Evolutionary conservation across 2,888 invertebrate genomes (phyloP).

Genomic region (Microplitis deprimator): DNA sequence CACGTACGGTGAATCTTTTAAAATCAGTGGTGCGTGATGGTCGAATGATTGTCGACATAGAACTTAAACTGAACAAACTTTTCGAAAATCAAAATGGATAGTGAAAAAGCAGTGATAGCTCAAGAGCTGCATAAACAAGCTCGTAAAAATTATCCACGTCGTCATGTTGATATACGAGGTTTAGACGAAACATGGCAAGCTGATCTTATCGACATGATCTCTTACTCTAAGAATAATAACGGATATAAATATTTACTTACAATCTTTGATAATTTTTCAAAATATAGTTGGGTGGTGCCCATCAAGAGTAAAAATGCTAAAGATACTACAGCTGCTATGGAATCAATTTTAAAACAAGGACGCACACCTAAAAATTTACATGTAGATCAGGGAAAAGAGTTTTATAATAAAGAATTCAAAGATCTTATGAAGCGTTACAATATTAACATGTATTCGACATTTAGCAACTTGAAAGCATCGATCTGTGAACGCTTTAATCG

Average conservation of each 20-base stretch:
- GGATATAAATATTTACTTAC: slow-evolving; percentile 62
- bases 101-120: slow-evolving; percentile 41
- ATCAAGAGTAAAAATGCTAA: slow-evolving; percentile 60
- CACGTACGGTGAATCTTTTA: too few relatives aligned
- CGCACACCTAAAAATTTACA: slow-evolving; percentile 48
- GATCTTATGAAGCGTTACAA: too few relatives aligned
- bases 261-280: slow-evolving; percentile 43
- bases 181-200: slow-evolving; percentile 69
- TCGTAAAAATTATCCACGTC: slow-evolving; percentile 60
- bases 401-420: too few relatives aligned
- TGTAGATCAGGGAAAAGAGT: slow-evolving; percentile 47
- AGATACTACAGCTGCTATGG: slow-evolving; percentile 51
- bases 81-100: not conserved
- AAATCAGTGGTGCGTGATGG: too few relatives aligned
- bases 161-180: slow-evolving; percentile 62
- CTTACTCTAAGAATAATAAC: slow-evolving; percentile 59
- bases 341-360: slow-evolving; percentile 28
- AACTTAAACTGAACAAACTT: too few relatives aligned
- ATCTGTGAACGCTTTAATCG: too few relatives aligned
- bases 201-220: slow-evolving; percentile 65
- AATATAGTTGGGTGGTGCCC: slow-evolving; percentile 47
- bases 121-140: slow-evolving; percentile 62
- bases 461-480: too few relatives aligned
- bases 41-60: too few relatives aligned
- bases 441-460: too few relatives aligned